phyloP scores from a whole-genome alignment of 64 coral and sea anemone genomes.

The Catalaphyllia jardinei region DNA sequence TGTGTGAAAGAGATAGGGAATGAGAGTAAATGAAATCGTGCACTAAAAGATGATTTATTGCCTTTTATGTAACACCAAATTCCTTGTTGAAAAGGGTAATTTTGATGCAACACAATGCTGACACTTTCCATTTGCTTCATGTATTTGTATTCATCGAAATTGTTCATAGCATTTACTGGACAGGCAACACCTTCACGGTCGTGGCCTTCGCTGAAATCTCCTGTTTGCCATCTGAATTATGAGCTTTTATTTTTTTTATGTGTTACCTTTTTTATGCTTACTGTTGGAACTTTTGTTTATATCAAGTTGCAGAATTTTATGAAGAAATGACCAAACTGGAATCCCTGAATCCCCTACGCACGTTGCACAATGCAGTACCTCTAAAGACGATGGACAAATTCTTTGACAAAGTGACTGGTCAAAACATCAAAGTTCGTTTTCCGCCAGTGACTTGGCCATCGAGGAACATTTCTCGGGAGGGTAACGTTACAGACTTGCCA shows the following conservation, averaged over 20 bases:
- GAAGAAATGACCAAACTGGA: slow-evolving; percentile 50
- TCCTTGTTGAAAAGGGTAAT: no score
- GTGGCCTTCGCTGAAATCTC: no score
- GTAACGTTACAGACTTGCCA: not conserved
- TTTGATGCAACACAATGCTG: no score
- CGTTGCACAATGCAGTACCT: slow-evolving; percentile 44
- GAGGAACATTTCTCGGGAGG: slow-evolving; percentile 7
- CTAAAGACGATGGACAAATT: slow-evolving; percentile 42
- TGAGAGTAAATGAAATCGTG: no score
- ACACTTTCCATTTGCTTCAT: no score
- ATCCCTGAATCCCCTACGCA: slow-evolving; percentile 43
- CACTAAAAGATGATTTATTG: no score
- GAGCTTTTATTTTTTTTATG: not conserved
- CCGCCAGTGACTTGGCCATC: slow-evolving; percentile 27
- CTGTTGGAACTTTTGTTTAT: not conserved
- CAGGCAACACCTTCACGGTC: no score
- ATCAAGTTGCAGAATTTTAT: slow-evolving; percentile 34
- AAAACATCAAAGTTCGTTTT: slow-evolving; percentile 6
- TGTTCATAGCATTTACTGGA: no score
- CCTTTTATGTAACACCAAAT: no score
- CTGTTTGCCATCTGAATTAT: no score
- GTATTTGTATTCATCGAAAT: no score
- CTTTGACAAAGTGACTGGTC: slow-evolving; percentile 26
- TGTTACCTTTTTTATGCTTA: not conserved
- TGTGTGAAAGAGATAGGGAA: no score